Evolutionary conservation across 2,888 invertebrate species (phyloP).

Genomic region (Apamea crenata): DNA sequence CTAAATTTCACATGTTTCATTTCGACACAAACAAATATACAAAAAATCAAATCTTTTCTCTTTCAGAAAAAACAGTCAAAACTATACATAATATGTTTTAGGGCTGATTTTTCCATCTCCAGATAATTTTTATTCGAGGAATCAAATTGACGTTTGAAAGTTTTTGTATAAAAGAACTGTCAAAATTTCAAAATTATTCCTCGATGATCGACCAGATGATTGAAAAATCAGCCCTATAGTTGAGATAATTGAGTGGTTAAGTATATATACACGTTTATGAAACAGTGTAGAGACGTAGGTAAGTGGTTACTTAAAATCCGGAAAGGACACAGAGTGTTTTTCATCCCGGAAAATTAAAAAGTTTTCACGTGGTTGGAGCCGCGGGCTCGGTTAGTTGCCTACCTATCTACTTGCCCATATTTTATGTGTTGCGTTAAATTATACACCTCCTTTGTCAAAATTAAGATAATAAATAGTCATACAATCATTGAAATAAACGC

Average conservation of each 20-base stretch:
- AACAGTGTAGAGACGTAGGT: slow-evolving; percentile 15
- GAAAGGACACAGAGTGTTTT: slow-evolving; percentile 42
- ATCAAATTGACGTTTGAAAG: too few species aligned
- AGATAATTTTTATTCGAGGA: too few species aligned
- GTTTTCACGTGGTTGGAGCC: slow-evolving; percentile 30
- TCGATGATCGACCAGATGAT: too few species aligned
- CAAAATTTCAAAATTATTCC: too few species aligned
- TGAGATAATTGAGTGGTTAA: not conserved
- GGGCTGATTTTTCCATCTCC: too few species aligned
- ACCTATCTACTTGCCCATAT: slow-evolving; percentile 18
- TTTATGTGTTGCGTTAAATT: slow-evolving; percentile 27
- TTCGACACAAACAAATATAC: too few species aligned
- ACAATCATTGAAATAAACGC: not conserved
- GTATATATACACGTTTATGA: not conserved
- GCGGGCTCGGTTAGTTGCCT: slow-evolving; percentile 23
- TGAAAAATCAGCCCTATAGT: too few species aligned
- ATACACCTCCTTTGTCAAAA: not conserved
- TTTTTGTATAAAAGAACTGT: too few species aligned
- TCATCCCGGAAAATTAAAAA: slow-evolving; percentile 55
- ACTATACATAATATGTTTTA: not conserved
- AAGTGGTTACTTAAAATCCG: slow-evolving; percentile 46
- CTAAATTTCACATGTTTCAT: too few species aligned
- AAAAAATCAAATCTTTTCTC: too few species aligned
- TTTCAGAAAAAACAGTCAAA: not conserved
- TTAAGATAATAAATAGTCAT: not conserved